phyloP scores from a whole-genome alignment of 2,797 vertebrate genomes.

The Myiotriccus ornatus region DNA sequence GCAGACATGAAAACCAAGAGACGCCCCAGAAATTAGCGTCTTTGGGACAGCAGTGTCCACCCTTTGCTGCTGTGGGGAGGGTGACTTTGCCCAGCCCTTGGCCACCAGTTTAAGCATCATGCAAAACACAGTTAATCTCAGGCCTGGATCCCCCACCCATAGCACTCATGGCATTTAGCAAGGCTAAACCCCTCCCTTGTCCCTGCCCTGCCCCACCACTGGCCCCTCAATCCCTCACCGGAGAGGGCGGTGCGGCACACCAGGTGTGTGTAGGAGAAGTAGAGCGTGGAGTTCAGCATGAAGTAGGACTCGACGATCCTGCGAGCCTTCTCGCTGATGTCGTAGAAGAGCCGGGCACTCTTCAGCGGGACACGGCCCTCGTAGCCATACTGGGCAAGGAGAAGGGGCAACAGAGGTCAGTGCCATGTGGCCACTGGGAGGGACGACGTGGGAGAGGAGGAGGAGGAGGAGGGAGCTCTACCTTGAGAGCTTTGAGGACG shows the following conservation, averaged over 20 bases:
- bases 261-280: constrained; percentile 97
- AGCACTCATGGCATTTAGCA: too few species aligned
- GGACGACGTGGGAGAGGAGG: neutral
- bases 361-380: constrained; percentile 90
- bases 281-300: constrained; percentile 90
- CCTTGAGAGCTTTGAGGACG: constrained; percentile 92
- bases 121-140: neutral
- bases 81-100: neutral
- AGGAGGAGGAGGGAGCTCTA: constrained; percentile 34
- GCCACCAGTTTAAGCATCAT: neutral
- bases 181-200: neutral
- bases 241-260: constrained; percentile 94
- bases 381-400: constrained; percentile 82
- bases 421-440: accelerated
- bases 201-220: accelerated
- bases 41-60: neutral
- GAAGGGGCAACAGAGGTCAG: neutral
- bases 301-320: constrained; percentile 92
- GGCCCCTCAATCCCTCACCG: constrained; percentile 67
- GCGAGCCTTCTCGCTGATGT: constrained; percentile 91
- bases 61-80: neutral
- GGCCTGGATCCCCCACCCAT: neutral
- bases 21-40: neutral
- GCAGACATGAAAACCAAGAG: neutral
- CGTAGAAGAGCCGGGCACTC: constrained; percentile 92